Conservation (phyloP, 2,888 invertebrate species). For the Lamproptera curius region DNA sequence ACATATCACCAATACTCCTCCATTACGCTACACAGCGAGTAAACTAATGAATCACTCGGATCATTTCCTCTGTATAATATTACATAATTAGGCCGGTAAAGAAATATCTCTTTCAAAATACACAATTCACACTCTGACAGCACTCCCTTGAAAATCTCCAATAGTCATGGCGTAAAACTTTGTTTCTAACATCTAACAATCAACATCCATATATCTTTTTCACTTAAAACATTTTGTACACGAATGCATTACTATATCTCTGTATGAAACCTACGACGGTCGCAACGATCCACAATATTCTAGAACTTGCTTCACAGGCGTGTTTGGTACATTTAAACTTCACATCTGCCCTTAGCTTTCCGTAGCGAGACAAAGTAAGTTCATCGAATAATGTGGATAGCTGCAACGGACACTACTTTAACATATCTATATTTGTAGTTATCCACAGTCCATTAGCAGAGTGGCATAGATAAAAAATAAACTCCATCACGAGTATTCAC, state of each 20-base stretch:
- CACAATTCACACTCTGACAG: neutral
- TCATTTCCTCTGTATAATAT: neutral
- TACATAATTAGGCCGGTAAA: conserved; percentile 12
- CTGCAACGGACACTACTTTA: neutral
- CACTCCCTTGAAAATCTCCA: conserved; percentile 1
- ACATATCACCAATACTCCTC: neutral
- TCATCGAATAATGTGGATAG: conserved; percentile 10
- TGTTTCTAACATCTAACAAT: conserved; percentile 7
- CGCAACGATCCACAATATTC: conserved; percentile 12
- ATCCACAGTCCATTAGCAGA: conserved; percentile 6
- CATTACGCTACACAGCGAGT: no score
- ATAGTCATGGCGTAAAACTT: conserved; percentile 6
- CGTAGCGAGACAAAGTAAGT: no score
- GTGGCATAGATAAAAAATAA: neutral
- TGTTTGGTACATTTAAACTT: no score
- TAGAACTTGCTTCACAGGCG: no score
- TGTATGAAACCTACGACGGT: conserved; percentile 2
- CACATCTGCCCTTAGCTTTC: no score
- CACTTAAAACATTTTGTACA: conserved; percentile 11
- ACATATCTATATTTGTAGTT: conserved; percentile 7
- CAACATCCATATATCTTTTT: conserved; percentile 16
- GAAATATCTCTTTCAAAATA: conserved; percentile 2
- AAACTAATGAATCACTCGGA: no score
- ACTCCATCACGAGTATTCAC: no score
- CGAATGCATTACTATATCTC: conserved; percentile 3